Percentiles rank a stretch among this genome's conserved stretches.
These are phyloP conservation scores for Tupiocoris notatus DNA, from an alignment of 2,888 invertebrate genomes.

Conservation along the genomic window DNA sequence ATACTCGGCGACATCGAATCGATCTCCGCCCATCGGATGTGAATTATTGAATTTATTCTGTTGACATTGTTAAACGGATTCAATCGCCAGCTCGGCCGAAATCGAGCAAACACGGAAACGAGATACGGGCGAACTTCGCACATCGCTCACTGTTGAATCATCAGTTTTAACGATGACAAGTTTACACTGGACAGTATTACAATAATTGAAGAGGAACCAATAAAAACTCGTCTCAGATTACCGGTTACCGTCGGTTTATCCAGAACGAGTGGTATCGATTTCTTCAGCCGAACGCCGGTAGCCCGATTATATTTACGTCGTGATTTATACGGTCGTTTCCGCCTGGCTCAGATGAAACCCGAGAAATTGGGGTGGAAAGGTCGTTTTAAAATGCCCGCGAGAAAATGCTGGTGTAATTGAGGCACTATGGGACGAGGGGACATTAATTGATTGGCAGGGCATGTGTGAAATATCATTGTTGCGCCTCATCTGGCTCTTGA, in stretches of 20 bases:
- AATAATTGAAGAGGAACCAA: no score
- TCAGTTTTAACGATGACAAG: no score
- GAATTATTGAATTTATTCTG: no score
- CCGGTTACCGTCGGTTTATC: neutral
- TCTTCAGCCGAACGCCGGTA: neutral
- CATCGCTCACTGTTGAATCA: no score
- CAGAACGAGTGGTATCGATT: neutral
- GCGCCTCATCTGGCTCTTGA: neutral
- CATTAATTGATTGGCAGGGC: constrained; percentile 1
- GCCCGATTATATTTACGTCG: neutral
- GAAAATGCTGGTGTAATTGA: neutral
- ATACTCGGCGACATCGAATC: no score
- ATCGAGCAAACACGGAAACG: no score
- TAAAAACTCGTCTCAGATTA: neutral
- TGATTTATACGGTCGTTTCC: neutral
- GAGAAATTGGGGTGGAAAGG: neutral
- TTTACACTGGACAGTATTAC: no score
- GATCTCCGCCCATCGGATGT: no score
- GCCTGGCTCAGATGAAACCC: neutral
- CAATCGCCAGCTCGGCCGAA: no score
- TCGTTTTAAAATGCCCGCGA: neutral
- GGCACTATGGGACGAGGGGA: neutral
- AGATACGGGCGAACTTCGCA: no score
- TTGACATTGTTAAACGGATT: no score
- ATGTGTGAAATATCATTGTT: constrained; percentile 11